Evolutionary conservation across 2,113 vertebrate genomes (phyloP).

Genomic region (Erinaceus europaeus): DNA sequence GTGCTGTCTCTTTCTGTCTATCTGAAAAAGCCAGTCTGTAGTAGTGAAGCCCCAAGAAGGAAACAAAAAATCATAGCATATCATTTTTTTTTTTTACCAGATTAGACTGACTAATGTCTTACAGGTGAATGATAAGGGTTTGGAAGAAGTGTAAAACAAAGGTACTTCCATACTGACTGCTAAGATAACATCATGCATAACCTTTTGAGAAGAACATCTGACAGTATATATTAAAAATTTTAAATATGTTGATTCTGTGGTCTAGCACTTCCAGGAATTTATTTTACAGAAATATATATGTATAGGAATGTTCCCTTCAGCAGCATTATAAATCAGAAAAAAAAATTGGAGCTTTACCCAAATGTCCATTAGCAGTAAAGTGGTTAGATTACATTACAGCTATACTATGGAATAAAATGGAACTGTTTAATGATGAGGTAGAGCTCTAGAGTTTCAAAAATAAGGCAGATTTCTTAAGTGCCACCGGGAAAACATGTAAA

Average conservation of each 20-base stretch:
- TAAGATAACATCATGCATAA: not conserved
- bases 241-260: not conserved
- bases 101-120: not conserved
- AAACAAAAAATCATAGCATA: not conserved
- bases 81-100: not conserved
- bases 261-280: slow-evolving; percentile 30
- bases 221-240: slow-evolving; percentile 10
- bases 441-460: slow-evolving; percentile 1
- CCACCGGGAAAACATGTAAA: not conserved
- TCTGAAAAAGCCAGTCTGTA: not conserved
- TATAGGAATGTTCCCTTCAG: not conserved
- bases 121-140: not conserved
- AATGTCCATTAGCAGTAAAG: slow-evolving; percentile 6
- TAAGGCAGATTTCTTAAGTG: not conserved
- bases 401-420: not conserved
- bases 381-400: not conserved
- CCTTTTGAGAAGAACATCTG: not conserved
- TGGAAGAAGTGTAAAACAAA: not conserved
- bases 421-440: not conserved
- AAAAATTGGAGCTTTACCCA: slow-evolving; percentile 28
- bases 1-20: too few relatives aligned
- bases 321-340: slow-evolving; percentile 6
- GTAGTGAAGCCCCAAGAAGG: not conserved
- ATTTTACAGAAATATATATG: slow-evolving; percentile 4
- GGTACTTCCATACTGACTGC: not conserved